Evolutionary conservation across 1,140 invertebrate species (phyloP), one percentile per base, ranked within the genome.

Genomic region (Drosophila virilis): DNA sequence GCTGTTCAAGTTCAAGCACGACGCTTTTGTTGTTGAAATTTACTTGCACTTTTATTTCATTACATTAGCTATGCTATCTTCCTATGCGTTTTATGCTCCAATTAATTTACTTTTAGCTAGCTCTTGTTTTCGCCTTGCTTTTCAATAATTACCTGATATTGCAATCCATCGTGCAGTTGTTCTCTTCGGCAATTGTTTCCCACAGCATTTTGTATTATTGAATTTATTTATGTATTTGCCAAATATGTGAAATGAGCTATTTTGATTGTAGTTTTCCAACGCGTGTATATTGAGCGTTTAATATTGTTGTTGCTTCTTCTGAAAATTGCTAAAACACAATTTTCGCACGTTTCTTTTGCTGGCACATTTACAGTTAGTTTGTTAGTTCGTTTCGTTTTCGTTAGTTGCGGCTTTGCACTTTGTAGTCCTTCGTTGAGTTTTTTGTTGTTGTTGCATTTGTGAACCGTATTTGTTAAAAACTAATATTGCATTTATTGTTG

Each of bases 311-410:
- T 46, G 28, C n/a, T 62, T 28, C 22, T 38, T 54, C 28, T 13
- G 78, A 85, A 85, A 91, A 90, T 91, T 91, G 90, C 76, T 91
- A 88, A 83, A 90, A 88, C 90, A 91, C 90, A 91, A 91, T 91
- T 88, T 80, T 54, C 59, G 12, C 50, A 65, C 40, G 43, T 43
- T 62, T 78, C 54, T 75, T 69, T 77, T 42, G 52, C n/a, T 72
- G 59, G 65, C 62, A 73, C 80, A 85, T 85, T 81, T 64, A 85
- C 68, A 80, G 62, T 88, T 81, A 66, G 37, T 78, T 71, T 59
- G 28, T 59, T 33, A 51, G 54, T 75, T 65, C 42, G 46, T 43
- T 69, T 77, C 32, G 73, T 37, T 73, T 52, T 59, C 37, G 38
- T 28, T 62, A 51, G 68, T 57, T 42, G 45, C 55, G 40, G 17